Conservation (phyloP, 2,888 invertebrate species). For the Tribolium freemani region DNA sequence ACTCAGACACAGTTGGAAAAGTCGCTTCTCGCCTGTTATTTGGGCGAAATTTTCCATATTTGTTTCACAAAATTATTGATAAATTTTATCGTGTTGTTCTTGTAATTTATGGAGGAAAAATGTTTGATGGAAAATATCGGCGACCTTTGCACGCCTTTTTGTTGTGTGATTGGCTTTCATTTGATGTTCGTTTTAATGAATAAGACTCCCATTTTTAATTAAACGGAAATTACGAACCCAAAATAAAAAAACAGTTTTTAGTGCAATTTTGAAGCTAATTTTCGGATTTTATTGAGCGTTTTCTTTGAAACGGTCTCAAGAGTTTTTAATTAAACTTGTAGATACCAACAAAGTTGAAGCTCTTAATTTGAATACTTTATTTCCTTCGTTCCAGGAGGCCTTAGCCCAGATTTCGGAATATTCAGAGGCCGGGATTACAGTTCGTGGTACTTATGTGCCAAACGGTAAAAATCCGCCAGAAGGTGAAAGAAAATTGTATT, state of each 20-base stretch:
- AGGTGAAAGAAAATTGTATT: slow-evolving; percentile 94
- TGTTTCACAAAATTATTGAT: not conserved
- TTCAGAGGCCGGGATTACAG: slow-evolving; percentile 98
- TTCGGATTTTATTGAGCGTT: not conserved
- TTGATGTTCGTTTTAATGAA: not conserved
- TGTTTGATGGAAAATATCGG: not conserved
- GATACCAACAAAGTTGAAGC: not conserved
- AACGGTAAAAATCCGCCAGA: slow-evolving; percentile 91
- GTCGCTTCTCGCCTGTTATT: not conserved
- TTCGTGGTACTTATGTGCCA: slow-evolving; percentile 95
- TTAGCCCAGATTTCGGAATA: slow-evolving; percentile 98
- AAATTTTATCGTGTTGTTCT: not conserved
- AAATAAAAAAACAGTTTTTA: not conserved
- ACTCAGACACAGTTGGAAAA: not conserved
- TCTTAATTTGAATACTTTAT: not conserved
- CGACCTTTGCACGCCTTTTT: not conserved
- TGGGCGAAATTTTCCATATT: not conserved
- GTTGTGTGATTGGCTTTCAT: not conserved
- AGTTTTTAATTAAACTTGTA: not conserved
- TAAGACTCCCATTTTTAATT: too few species aligned
- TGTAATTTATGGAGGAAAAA: not conserved
- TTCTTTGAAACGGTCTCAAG: not conserved
- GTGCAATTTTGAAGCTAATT: too few species aligned
- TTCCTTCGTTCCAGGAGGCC: slow-evolving; percentile 80
- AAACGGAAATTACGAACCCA: not conserved